A percentile compares a stretch with the other conserved stretches of the same genome.
phyloP scores from a whole-genome alignment of 1,140 invertebrate genomes.

The Steinernema khuongi region DNA sequence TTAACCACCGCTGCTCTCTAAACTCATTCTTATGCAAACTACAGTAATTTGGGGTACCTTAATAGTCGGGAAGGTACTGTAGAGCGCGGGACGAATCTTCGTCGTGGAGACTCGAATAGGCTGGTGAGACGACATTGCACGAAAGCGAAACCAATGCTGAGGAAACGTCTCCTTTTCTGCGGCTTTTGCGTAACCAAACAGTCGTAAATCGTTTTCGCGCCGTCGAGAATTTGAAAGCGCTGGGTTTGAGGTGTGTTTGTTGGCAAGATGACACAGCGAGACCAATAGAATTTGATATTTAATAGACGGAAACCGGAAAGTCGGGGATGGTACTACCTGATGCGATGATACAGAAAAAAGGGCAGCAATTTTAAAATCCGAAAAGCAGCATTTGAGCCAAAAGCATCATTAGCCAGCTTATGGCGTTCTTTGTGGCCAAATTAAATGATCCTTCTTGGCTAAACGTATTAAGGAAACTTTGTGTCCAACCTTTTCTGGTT shows the following conservation, averaged over 20 bases:
- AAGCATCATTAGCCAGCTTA: too few relatives aligned
- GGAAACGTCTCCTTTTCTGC: slow-evolving; percentile 13
- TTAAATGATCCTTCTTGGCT: too few relatives aligned
- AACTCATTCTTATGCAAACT: not conserved
- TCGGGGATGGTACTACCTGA: too few relatives aligned
- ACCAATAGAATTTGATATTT: not conserved
- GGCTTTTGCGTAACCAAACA: not conserved
- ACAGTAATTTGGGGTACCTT: not conserved
- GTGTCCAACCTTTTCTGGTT: too few relatives aligned
- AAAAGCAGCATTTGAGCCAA: too few relatives aligned
- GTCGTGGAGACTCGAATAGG: slow-evolving; percentile 5
- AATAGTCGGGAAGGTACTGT: not conserved
- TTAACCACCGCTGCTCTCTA: not conserved
- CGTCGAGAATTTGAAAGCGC: not conserved
- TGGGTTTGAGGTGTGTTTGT: not conserved
- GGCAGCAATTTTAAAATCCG: too few relatives aligned
- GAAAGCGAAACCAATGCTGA: not conserved
- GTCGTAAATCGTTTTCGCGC: slow-evolving; percentile 13
- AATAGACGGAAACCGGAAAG: too few relatives aligned
- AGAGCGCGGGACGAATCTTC: not conserved
- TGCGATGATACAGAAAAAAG: too few relatives aligned
- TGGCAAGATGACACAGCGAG: not conserved
- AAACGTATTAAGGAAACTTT: too few relatives aligned
- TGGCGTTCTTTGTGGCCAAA: too few relatives aligned
- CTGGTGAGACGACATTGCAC: not conserved